Conservation (phyloP, 2,888 invertebrate species). For the Mellilla xanthometata region DNA sequence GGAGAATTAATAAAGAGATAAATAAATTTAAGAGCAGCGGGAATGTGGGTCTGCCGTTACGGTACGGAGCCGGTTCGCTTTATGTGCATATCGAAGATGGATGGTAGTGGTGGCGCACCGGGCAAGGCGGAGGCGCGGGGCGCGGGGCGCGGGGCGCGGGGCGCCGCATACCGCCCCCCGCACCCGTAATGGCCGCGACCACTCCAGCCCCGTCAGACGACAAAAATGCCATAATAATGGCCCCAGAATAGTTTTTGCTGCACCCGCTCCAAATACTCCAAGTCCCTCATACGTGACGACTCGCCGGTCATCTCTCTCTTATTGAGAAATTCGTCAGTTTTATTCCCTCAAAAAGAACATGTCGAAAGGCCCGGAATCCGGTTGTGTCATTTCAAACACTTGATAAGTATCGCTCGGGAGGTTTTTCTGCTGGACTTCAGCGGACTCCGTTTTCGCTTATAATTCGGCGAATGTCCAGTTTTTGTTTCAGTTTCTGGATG, state of each 20-base stretch:
- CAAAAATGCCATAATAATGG: slow-evolving; percentile 84
- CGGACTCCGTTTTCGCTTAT: slow-evolving; percentile 67
- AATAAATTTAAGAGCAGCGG: slow-evolving; percentile 79
- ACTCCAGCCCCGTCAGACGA: slow-evolving; percentile 79
- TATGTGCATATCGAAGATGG: slow-evolving; percentile 82
- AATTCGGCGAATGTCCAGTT: slow-evolving; percentile 72
- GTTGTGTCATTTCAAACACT: slow-evolving; percentile 83
- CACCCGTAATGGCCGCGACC: slow-evolving; percentile 75
- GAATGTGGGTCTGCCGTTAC: slow-evolving; percentile 80
- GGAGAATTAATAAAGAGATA: slow-evolving; percentile 81
- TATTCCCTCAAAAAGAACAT: slow-evolving; percentile 70
- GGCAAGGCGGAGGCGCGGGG: slow-evolving; percentile 35
- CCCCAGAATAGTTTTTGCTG: slow-evolving; percentile 80
- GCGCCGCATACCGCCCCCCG: slow-evolving; percentile 48
- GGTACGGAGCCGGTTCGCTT: slow-evolving; percentile 77
- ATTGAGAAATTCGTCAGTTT: slow-evolving; percentile 83
- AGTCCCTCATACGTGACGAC: slow-evolving; percentile 74
- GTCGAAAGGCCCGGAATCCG: slow-evolving; percentile 70
- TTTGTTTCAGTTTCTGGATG: slow-evolving; percentile 62
- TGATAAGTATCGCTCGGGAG: slow-evolving; percentile 76
- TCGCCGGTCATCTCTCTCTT: slow-evolving; percentile 78
- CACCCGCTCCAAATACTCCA: slow-evolving; percentile 77
- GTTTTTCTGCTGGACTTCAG: slow-evolving; percentile 75
- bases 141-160: slow-evolving; percentile 32
- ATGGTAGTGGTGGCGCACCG: slow-evolving; percentile 65